A percentile compares a stretch with the other conserved stretches of the same genome.
Conservation (phyloP, 2,113 vertebrate genomes). For the Pachyramphus minor region DNA sequence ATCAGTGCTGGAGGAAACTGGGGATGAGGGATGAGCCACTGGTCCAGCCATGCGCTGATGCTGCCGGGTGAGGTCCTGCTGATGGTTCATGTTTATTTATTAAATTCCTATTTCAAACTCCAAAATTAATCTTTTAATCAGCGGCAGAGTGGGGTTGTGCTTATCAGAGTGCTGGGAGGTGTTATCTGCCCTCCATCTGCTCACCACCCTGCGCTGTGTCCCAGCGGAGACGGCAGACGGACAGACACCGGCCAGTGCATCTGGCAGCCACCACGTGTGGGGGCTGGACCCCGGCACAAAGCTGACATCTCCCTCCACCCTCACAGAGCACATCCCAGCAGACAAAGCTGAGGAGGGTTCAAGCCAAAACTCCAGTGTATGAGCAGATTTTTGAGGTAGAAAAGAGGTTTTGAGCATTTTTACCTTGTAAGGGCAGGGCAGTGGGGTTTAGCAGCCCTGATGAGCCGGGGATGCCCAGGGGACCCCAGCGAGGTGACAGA, state of each 20-base stretch:
- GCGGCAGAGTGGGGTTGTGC: background rate
- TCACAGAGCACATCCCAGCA: accelerated
- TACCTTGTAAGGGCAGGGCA: too few species aligned
- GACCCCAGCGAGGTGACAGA: accelerated
- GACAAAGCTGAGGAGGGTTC: background rate
- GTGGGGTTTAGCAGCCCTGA: accelerated
- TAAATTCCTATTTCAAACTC: conserved; percentile 28
- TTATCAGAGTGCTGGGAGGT: background rate
- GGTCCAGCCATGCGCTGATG: background rate
- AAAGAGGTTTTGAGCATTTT: background rate
- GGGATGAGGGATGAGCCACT: background rate
- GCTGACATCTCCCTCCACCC: accelerated
- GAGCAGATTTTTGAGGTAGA: background rate
- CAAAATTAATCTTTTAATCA: conserved; percentile 66
- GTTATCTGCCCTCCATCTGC: conserved; percentile 60
- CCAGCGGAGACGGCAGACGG: background rate
- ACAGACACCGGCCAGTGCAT: background rate
- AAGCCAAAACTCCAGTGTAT: accelerated
- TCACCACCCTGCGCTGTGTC: background rate
- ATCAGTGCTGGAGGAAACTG: accelerated
- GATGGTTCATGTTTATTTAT: background rate
- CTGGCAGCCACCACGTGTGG: background rate
- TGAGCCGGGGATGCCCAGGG: background rate
- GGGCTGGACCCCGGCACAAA: background rate
- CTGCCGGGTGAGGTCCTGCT: background rate